Conservation (phyloP, 2,797 vertebrate genomes). For the Aphelocoma californica region DNA sequence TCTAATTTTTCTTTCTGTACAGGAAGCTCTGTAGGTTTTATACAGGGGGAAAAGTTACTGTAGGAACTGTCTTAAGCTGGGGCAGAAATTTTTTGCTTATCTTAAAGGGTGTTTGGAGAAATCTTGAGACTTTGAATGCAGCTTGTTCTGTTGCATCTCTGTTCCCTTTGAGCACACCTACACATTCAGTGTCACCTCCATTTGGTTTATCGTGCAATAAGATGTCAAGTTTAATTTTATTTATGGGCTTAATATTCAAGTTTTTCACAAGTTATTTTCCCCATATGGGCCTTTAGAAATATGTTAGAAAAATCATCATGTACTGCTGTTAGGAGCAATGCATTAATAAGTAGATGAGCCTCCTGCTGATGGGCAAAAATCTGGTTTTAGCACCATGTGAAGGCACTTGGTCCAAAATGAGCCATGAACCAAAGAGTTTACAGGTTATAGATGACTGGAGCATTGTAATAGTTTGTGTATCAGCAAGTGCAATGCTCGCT, state of each 20-base stretch:
- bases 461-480: not conserved
- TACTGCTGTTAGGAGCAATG: not conserved
- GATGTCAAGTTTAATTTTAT: not conserved
- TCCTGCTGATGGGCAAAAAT: constrained; percentile 1
- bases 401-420: not conserved
- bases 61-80: not conserved
- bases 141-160: not conserved
- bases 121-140: not conserved
- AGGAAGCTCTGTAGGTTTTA: not conserved
- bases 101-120: not conserved
- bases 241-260: constrained; percentile 34
- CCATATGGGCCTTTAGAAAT: constrained; percentile 22
- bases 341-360: constrained; percentile 9
- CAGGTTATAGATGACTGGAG: not conserved
- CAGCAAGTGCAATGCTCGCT: not conserved
- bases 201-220: not conserved
- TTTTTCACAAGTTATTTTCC: constrained; percentile 34
- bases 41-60: not conserved
- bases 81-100: not conserved
- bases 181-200: not conserved
- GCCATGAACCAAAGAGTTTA: not conserved
- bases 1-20: not conserved
- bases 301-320: constrained; percentile 17
- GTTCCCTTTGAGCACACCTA: not conserved
- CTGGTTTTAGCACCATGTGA: not conserved